Conservation (phyloP, 2,797 vertebrate species). For the Cheirogaleus major region DNA sequence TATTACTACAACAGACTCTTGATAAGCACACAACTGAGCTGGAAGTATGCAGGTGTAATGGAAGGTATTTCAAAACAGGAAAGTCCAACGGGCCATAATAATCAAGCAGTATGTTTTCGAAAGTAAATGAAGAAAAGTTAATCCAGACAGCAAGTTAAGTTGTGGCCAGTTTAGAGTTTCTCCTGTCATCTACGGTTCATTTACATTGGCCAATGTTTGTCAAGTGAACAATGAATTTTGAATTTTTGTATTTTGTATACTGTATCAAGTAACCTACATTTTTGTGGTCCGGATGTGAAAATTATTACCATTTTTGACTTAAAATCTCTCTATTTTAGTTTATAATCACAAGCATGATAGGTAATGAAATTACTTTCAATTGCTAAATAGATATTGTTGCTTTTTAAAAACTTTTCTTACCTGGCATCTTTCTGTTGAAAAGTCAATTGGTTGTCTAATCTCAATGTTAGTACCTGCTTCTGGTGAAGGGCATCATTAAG, state of each 20-base stretch:
- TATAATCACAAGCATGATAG: background rate
- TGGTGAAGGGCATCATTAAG: conserved; percentile 96
- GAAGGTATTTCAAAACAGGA: background rate
- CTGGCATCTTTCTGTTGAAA: conserved; percentile 95
- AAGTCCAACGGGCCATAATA: background rate
- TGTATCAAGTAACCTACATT: background rate
- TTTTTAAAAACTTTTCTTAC: conserved; percentile 82
- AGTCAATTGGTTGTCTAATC: conserved; percentile 94
- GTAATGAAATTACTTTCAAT: background rate
- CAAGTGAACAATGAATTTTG: background rate
- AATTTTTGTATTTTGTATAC: background rate
- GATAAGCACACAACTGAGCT: background rate
- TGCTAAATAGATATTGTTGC: background rate
- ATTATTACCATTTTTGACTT: background rate
- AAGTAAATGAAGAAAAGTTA: background rate
- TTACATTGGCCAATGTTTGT: background rate
- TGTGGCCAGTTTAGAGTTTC: background rate
- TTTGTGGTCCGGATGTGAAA: conserved; percentile 4
- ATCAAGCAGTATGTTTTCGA: background rate
- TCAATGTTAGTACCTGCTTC: conserved; percentile 93
- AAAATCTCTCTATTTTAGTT: conserved; percentile 34
- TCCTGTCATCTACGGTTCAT: background rate
- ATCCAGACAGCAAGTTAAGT: background rate
- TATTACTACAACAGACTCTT: background rate
- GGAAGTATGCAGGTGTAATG: background rate